phyloP scores from a whole-genome alignment of 2,113 vertebrate genomes.

The Neofelis nebulosa region DNA sequence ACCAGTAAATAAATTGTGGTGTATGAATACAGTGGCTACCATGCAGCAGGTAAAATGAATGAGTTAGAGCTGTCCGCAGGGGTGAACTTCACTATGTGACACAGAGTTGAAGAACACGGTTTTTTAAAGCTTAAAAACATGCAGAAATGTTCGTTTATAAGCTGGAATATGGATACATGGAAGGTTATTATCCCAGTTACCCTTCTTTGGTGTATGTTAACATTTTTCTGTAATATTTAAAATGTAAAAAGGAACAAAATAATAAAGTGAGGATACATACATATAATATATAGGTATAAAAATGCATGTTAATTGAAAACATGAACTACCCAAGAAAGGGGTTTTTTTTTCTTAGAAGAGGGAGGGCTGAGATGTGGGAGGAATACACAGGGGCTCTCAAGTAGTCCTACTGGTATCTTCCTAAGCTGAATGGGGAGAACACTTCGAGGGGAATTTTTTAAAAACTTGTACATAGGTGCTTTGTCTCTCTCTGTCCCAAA shows the following conservation, averaged over 20 bases:
- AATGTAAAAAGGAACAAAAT: not conserved
- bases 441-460: not conserved
- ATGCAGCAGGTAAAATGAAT: too few species aligned
- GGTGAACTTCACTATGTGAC: not conserved
- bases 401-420: not conserved
- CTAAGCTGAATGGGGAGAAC: not conserved
- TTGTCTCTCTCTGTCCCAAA: too few species aligned
- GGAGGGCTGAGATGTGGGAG: not conserved
- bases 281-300: not conserved
- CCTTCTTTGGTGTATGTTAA: not conserved
- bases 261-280: not conserved
- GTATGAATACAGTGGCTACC: not conserved
- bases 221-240: not conserved
- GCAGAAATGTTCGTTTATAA: not conserved
- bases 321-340: not conserved
- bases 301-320: not conserved
- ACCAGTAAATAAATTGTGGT: not conserved
- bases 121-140: not conserved
- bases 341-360: not conserved
- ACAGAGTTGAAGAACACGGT: not conserved
- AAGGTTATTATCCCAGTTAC: not conserved
- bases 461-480: not conserved
- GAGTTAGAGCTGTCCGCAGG: not conserved
- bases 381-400: not conserved
- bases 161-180: not conserved